Base-by-base conservation (phyloP, 1,140 invertebrate species). In the Tetranychus urticae region DNA sequence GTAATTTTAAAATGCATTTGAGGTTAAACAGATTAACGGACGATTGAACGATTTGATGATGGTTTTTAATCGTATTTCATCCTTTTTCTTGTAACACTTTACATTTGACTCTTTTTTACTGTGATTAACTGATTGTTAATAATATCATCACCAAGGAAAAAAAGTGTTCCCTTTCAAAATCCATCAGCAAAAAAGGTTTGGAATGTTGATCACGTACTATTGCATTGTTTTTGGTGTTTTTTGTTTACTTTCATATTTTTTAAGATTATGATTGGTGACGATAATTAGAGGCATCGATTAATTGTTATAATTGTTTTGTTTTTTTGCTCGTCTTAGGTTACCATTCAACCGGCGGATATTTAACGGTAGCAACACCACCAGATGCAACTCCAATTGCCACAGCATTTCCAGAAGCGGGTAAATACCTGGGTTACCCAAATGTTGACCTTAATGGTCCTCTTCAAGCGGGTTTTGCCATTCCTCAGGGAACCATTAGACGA, bases 371-470 rank as follows among this genome's bases (percentile, higher is more conserved):
- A 71, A 86, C 88, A 68, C 74, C 84, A 0, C 82, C 54, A 36
- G 59, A 62, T 48, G n/a, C 37, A 14, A 90, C 86, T 0, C 85
- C 86, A 0, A 70, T 90, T 50, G 84, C 84, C 0, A 78, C 81
- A 0, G 83, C 84, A 14, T 97, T 94, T 67, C 80, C 94, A 14
- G 80, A 90, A 69, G 89, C 82, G 2, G 85, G 84, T 12, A 74
- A 75, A 66, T 83, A 88, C 71, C 70, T 89, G 42, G 86, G 86
- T 33, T 87, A 88, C 66, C 78, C 81, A 56, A 81, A 81, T 66
- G 77, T 82, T 13, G 86, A 90, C 69, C 81, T 85, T 45, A 89
- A 89, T 68, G 86, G 86, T 1, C 81, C 75, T 57, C 78, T 80
- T 67, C 86, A 88, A 73, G 84, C 83, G 64, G 67, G 68, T 34